Evolutionary conservation across 2,888 invertebrate species (phyloP).

Genomic region (Fissipunctia ypsillon): DNA sequence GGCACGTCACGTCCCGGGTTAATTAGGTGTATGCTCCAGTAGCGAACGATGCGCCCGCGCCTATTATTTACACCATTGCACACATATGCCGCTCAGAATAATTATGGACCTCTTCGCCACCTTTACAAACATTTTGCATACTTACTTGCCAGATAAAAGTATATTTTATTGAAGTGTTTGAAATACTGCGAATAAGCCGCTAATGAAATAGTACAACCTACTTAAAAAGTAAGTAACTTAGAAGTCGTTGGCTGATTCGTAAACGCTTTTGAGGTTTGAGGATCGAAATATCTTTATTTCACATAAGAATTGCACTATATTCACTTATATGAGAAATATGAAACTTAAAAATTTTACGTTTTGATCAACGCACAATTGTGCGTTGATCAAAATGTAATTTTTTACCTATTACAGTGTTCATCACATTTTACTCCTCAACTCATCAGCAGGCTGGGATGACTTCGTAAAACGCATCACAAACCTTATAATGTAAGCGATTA

Average conservation of each 20-base stretch:
- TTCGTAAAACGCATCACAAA: neutral
- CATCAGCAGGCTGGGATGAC: neutral
- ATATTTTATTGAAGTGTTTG: conserved; percentile 80
- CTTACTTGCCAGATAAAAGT: conserved; percentile 79
- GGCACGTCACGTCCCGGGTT: conserved; percentile 86
- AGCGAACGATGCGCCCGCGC: conserved; percentile 68
- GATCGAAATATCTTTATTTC: neutral
- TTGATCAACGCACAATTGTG: too few relatives aligned
- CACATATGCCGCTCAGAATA: conserved; percentile 77
- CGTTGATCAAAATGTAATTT: too few relatives aligned
- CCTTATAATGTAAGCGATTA: conserved; percentile 15
- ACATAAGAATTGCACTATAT: neutral
- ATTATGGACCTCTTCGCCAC: conserved; percentile 78
- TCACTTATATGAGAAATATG: neutral
- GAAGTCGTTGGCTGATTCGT: neutral
- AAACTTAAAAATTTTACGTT: too few relatives aligned
- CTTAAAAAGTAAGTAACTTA: neutral
- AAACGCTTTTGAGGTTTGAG: neutral
- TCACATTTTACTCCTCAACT: neutral
- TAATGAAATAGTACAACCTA: conserved; percentile 62
- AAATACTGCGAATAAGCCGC: conserved; percentile 71
- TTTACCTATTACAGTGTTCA: neutral
- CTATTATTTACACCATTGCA: conserved; percentile 80
- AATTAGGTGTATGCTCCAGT: conserved; percentile 84
- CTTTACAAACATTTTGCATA: conserved; percentile 82